Percentiles rank a stretch among this genome's conserved stretches.
These are phyloP conservation scores for Darevskia mixta DNA, from an alignment of 2,797 vertebrate species.

Conservation along the genomic window DNA sequence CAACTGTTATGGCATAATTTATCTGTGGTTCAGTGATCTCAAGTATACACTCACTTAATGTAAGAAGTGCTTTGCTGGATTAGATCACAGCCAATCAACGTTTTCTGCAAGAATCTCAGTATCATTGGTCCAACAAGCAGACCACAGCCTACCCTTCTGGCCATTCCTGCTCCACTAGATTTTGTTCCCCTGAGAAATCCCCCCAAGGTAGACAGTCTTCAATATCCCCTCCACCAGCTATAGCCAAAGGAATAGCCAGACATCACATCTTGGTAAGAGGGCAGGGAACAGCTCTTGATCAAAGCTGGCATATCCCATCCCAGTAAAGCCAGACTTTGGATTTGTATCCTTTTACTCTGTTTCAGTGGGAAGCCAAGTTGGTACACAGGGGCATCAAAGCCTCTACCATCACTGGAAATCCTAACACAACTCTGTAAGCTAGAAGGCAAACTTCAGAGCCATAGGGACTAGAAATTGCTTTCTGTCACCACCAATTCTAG, in stretches of 20 bases:
- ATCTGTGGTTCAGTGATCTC: background rate
- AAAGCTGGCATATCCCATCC: background rate
- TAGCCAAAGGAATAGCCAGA: background rate
- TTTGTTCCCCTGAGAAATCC: background rate
- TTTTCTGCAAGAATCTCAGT: background rate
- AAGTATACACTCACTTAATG: background rate
- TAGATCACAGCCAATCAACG: background rate
- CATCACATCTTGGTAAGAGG: background rate
- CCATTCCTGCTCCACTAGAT: background rate
- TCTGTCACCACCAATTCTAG: no score
- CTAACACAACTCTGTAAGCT: background rate
- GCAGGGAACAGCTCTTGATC: background rate
- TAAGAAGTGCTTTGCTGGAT: background rate
- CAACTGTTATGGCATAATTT: background rate
- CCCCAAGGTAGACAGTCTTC: background rate
- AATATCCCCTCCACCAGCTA: background rate
- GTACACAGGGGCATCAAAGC: background rate
- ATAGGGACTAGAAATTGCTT: background rate
- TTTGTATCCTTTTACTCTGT: conserved; percentile 2
- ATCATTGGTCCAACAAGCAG: background rate
- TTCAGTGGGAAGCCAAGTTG: background rate
- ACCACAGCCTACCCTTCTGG: background rate
- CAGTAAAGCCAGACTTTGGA: background rate
- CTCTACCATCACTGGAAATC: background rate
- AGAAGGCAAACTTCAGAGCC: background rate